Percentiles rank a stretch among this genome's conserved stretches.
phyloP scores from a whole-genome alignment of 2,797 vertebrate species.

The Salarias fasciatus region DNA sequence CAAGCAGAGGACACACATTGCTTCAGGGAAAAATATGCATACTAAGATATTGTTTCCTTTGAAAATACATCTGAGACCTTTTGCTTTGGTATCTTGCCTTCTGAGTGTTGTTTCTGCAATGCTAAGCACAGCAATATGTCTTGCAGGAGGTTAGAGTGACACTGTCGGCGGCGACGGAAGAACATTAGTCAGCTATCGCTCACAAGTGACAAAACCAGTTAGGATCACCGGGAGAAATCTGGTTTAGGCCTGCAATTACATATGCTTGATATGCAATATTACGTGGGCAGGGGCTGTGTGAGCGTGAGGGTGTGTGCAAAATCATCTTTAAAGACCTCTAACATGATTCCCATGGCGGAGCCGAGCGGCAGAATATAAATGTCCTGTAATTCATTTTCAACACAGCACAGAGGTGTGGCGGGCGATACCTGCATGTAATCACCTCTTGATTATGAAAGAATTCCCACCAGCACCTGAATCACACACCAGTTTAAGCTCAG shows the following conservation, averaged over 20 bases:
- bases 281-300: conserved; percentile 35
- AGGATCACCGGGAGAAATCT: conserved; percentile 65
- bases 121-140: conserved; percentile 56
- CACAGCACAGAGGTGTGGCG: conserved; percentile 22
- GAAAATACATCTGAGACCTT: conserved; percentile 72
- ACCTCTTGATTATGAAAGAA: conserved; percentile 27
- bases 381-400: conserved; percentile 61
- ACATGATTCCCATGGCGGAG: conserved; percentile 50
- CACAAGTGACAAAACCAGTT: conserved; percentile 75
- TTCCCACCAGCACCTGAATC: conserved; percentile 18
- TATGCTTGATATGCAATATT: conserved; percentile 74
- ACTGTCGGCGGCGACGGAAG: conserved; percentile 59
- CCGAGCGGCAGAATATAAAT: conserved; percentile 36
- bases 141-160: conserved; percentile 66
- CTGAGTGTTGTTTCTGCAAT: conserved; percentile 55
- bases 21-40: conserved; percentile 77
- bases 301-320: conserved; percentile 33
- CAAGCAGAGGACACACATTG: conserved; percentile 73
- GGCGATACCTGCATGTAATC: conserved; percentile 24
- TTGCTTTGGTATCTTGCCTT: conserved; percentile 65
- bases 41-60: conserved; percentile 78
- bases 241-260: conserved; percentile 72
- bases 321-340: conserved; percentile 49
- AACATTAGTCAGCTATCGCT: conserved; percentile 75
- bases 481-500: conserved; percentile 17